Percentiles rank a stretch among this genome's conserved stretches.
phyloP scores from a whole-genome alignment of 1,140 invertebrate genomes.

The Harpegnathos saltator region DNA sequence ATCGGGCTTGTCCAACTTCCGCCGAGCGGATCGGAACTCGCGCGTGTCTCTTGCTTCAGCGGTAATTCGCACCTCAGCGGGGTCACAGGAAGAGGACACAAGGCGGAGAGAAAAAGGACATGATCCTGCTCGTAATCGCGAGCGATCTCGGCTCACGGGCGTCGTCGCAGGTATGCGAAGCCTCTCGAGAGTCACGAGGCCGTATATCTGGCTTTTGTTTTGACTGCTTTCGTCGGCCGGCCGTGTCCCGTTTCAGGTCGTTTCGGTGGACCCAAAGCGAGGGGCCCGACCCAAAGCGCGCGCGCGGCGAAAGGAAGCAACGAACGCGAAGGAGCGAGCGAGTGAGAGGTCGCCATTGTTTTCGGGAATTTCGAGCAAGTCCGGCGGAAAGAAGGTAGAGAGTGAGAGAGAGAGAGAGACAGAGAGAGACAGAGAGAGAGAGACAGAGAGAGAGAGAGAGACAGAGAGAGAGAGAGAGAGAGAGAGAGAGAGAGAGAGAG shows the following conservation, averaged over 20 bases:
- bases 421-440: constrained; percentile 43
- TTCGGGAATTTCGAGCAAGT: constrained; percentile 71
- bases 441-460: constrained; percentile 37
- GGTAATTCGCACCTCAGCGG: constrained; percentile 29
- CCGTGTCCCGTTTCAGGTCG: constrained; percentile 50
- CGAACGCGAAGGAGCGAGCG: constrained; percentile 40
- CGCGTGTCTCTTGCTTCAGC: constrained; percentile 18
- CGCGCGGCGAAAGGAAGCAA: neutral
- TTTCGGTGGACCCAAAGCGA: constrained; percentile 59
- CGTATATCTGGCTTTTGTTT: constrained; percentile 82
- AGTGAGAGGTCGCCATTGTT: constrained; percentile 70
- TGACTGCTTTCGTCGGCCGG: constrained; percentile 74
- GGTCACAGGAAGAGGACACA: neutral
- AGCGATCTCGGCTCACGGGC: neutral
- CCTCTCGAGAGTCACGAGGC: constrained; percentile 74
- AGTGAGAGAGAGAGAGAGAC: constrained; percentile 41
- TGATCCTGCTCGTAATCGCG: constrained; percentile 1
- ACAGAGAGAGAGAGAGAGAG: constrained; percentile 44
- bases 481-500: constrained; percentile 26
- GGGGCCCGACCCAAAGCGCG: no score
- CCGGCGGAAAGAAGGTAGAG: constrained; percentile 35
- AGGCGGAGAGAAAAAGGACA: neutral
- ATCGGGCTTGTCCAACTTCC: neutral
- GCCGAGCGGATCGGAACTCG: constrained; percentile 7
- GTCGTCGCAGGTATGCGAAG: constrained; percentile 67